Evolutionary conservation across 2,113 vertebrate genomes (phyloP), one percentile per base, ranked within the genome.

Genomic region (Panthera leo): DNA sequence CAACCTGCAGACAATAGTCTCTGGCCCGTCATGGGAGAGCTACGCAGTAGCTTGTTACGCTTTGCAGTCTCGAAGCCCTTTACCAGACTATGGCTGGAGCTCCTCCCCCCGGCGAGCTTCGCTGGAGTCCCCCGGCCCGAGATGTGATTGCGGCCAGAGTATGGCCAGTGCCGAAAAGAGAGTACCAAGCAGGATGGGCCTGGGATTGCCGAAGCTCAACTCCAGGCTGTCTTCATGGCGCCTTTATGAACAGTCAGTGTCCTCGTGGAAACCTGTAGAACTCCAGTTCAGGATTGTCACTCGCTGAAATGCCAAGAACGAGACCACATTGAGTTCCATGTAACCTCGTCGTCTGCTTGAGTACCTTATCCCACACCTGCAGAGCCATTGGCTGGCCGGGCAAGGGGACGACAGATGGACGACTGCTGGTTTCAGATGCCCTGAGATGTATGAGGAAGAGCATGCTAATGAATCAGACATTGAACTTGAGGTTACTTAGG

Each of bases 191-290:
- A 51, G 84, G 80, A 36, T 70, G 71, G 78, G 58, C 71, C 68
- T 75, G 89, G 87, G 93, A 65, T 76, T 76, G 48, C 85, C 91
- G 80, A 7, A 67, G 9, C 70, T 91, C 91, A 3, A 25, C 42
- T 18, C 31, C 23, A 96, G 63, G 16, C 82, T 80, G 31, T 61
- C 67, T 70, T 55, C 34, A 2, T 48, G 58, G 42, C 65, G 31
- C n/a, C 79, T 63, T 87, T 68, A 48, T 58, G 70, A 51, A 55
- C 78, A 51, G 55, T 42, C 39, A 61, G 42, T 23, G 71, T 45
- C 63, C 14, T 5, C 73, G 80, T 29, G 19, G 70, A 42, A 85
- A 93, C 70, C 9, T 36, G 0, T 48, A 2, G 70, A 79, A 55
- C 34, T 68, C 45, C 51, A 6, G 42, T 31, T 96, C 42, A 68